Evolutionary conservation across 1,140 invertebrate genomes (phyloP).

Genomic region (Pentalonia nigronervosa): DNA sequence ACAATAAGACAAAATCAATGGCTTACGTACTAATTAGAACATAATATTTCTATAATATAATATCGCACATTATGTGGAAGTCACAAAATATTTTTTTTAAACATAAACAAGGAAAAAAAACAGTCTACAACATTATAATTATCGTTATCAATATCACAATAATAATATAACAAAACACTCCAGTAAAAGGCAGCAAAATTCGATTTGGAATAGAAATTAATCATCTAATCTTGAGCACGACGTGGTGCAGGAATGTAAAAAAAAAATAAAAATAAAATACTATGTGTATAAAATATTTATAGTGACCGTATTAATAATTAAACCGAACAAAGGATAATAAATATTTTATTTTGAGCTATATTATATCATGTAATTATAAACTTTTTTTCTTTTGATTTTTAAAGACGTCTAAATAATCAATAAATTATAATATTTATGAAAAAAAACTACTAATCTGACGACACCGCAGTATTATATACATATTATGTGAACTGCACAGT

Average conservation of each 20-base stretch:
- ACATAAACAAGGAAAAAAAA: conserved; percentile 36
- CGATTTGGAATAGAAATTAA: conserved; percentile 38
- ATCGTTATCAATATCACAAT: conserved; percentile 42
- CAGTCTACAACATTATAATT: conserved; percentile 30
- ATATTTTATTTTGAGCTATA: conserved; percentile 23
- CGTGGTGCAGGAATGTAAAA: conserved; percentile 50
- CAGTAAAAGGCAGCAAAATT: conserved; percentile 49
- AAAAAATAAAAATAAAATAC: neutral
- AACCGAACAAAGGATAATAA: neutral
- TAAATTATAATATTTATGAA: neutral
- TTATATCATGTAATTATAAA: neutral
- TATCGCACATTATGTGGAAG: conserved; percentile 25
- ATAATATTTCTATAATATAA: neutral
- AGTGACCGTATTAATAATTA: neutral
- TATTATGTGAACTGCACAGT: neutral
- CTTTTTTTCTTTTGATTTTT: neutral
- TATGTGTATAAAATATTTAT: conserved; percentile 4
- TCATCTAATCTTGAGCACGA: conserved; percentile 46
- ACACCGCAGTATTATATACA: neutral
- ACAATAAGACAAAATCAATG: conserved; percentile 22
- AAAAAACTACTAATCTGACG: neutral
- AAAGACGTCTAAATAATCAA: neutral
- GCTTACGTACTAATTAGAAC: conserved; percentile 38
- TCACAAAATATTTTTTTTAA: conserved; percentile 23
- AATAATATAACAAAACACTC: conserved; percentile 43